Conservation (phyloP, 2,888 invertebrate genomes). For the Calliopum simillimum region DNA sequence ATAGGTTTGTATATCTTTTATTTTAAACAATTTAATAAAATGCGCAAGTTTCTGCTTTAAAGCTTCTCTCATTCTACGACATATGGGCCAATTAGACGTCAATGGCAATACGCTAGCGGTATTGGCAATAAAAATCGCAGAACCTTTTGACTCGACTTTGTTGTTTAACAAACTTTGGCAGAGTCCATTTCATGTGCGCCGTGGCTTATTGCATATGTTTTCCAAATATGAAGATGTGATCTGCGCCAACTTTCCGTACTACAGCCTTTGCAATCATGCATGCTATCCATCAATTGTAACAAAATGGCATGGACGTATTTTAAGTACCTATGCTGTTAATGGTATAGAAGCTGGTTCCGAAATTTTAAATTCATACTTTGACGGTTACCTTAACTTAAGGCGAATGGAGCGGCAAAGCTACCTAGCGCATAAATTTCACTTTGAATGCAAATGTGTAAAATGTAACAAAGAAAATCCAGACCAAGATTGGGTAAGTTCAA, state of each 20-base stretch:
- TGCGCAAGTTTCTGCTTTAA: slow-evolving; percentile 54
- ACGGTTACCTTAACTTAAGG: slow-evolving; percentile 76
- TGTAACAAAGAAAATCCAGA: slow-evolving; percentile 68
- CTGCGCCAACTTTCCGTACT: slow-evolving; percentile 86
- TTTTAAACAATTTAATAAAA: too few species aligned
- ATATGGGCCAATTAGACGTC: slow-evolving; percentile 80
- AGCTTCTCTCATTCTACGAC: slow-evolving; percentile 78
- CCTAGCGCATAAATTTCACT: slow-evolving; percentile 80
- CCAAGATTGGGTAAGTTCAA: slow-evolving; percentile 53
- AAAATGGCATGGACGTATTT: slow-evolving; percentile 77
- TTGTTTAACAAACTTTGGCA: slow-evolving; percentile 53
- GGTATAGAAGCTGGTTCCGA: slow-evolving; percentile 76
- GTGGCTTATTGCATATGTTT: slow-evolving; percentile 54
- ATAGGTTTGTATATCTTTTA: slow-evolving; percentile 10
- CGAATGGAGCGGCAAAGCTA: slow-evolving; percentile 72
- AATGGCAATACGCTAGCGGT: slow-evolving; percentile 79
- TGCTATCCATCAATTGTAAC: slow-evolving; percentile 86
- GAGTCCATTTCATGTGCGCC: slow-evolving; percentile 49
- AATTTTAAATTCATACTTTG: slow-evolving; percentile 88
- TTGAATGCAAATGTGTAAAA: slow-evolving; percentile 80
- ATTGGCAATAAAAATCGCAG: slow-evolving; percentile 40
- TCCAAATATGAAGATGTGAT: slow-evolving; percentile 70
- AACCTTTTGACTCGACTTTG: slow-evolving; percentile 43
- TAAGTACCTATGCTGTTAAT: slow-evolving; percentile 78
- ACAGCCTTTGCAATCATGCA: slow-evolving; percentile 93